Evolutionary conservation across 1,140 invertebrate species (phyloP), one percentile per base, ranked within the genome.

Genomic region (Pseudomyrmex pallidus): DNA sequence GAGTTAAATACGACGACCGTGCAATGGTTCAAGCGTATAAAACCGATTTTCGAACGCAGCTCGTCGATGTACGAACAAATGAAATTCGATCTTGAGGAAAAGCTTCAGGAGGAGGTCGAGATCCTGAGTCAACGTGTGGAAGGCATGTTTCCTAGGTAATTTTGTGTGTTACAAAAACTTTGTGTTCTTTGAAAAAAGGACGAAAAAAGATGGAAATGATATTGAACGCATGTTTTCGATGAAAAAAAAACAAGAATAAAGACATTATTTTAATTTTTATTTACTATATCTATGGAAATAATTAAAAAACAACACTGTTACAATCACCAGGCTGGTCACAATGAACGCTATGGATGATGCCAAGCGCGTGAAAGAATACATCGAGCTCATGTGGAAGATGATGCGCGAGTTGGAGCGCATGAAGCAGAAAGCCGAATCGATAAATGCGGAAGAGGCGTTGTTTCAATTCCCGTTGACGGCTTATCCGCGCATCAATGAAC

Each of bases 361-460:
- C 0, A 73, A 87, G 9, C 91, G 93, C 2, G 91, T 94, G 15
- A 74, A 73, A 0, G 92, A 94, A 44, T 95, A 95, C 57, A 89
- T 92, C 48, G 92, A 94, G 73, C 89, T 96, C 89, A 94, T 96
- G 1, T 89, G 93, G 15, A 93, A 94, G 25, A 93, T 97, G 7
- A 94, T 96, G 64, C 95, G 94, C 70, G 94, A 95, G 86, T 91
- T 97, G 9, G 89, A 94, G 67, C 91, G 95, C 54, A 92, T 96
- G 25, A 93, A 95, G 74, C 93, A 95, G 48, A 93, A 94, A 50
- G 95, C 96, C 25, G 85, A 92, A 5, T 95, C 95, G 94, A 96
- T 97, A 57, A 97, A 97, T 89, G 93, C 95, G 88, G 96, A 97
- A 92, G 96, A 97, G 91, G 92, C 92, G 3, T 91, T 97, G 0